These are phyloP conservation scores for Chromobotia macracanthus DNA, from an alignment of 2,797 vertebrate species.

Conservation along the genomic window DNA sequence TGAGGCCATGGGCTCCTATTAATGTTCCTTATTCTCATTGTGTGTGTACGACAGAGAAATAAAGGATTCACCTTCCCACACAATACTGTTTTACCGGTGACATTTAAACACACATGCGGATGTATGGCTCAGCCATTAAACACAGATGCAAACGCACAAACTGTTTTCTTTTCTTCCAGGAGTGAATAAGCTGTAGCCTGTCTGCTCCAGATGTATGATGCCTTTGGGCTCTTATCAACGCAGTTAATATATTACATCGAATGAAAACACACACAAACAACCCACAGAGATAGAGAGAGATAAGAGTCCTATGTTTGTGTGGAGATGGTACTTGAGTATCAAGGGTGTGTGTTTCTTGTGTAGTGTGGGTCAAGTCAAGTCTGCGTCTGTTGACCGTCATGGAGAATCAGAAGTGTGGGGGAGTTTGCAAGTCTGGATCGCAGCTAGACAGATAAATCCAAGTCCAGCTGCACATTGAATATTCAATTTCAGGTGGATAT, in stretches of 20 bases:
- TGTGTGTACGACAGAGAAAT: slow-evolving; percentile 2
- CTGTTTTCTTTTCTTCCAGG: not conserved
- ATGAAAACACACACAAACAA: slow-evolving; percentile 29
- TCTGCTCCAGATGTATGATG: slow-evolving; percentile 17
- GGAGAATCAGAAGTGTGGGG: no score
- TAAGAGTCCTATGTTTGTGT: no score
- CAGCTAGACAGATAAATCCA: no score
- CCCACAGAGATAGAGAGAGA: slow-evolving; percentile 1
- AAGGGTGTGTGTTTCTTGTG: no score
- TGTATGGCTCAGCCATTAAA: slow-evolving; percentile 1
- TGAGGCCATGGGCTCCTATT: slow-evolving; percentile 36
- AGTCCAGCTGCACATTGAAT: no score
- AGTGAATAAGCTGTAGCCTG: slow-evolving; percentile 32
- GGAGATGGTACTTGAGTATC: not conserved
- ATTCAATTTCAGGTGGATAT: no score
- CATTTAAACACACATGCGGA: slow-evolving; percentile 12
- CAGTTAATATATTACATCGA: slow-evolving; percentile 4
- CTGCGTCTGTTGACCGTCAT: no score
- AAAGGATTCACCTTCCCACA: not conserved
- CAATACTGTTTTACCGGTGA: not conserved
- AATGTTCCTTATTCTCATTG: slow-evolving; percentile 21
- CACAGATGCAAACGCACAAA: slow-evolving; percentile 23
- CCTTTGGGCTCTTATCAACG: slow-evolving; percentile 31
- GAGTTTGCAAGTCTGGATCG: no score
- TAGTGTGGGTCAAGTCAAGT: no score